Base-by-base conservation (phyloP, 2,113 vertebrate species). In the Chaetops frenatus region DNA sequence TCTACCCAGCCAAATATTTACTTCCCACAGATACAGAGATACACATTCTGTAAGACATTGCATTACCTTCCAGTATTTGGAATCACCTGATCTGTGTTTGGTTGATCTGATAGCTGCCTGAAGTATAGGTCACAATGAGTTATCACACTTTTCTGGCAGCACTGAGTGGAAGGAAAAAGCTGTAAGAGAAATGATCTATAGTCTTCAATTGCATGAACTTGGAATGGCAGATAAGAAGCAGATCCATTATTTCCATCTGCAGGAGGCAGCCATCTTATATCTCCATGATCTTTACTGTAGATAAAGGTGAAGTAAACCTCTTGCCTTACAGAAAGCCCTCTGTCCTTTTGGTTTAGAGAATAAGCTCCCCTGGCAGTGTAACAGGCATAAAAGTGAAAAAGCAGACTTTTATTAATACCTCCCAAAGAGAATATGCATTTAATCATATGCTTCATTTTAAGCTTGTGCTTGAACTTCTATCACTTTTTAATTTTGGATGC, bases 101-200 rank as follows among this genome's bases (percentile, higher is more conserved):
- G 64, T 73, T 90, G 74, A 88, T 93, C 82, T 62, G 74, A 95
- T 80, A 90, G 42, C 44, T 86, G 54, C 71, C 85, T 86, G 51
- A 90, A 90, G 58, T 44, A 90, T 22, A 85, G 81, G 81, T 90
- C 92, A 86, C 74, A 82, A 94, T 47, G 74, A 93, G 67, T 93
- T 88, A 95, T 88, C 94, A 86, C 81, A 31, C 64, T 88, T 90
- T 88, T 88, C 67, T 93, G 90, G 66, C 87, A 95, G 25, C 31
- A 62, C 51, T 83, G 85, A 88, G 45, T 74, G 47, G 67, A 88
- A 90, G 74, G 53, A 62, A 90, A 95, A 92, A 82, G 33, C 54
- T 80, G 23, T 64, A 82, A 89, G 57, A 88, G 45, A 88, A 91
- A 73, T 95, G 65, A 82, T 80, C 76, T 94, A 62, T 73, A 88